phyloP scores from a whole-genome alignment of 2,113 vertebrate genomes.

The Meles meles region DNA sequence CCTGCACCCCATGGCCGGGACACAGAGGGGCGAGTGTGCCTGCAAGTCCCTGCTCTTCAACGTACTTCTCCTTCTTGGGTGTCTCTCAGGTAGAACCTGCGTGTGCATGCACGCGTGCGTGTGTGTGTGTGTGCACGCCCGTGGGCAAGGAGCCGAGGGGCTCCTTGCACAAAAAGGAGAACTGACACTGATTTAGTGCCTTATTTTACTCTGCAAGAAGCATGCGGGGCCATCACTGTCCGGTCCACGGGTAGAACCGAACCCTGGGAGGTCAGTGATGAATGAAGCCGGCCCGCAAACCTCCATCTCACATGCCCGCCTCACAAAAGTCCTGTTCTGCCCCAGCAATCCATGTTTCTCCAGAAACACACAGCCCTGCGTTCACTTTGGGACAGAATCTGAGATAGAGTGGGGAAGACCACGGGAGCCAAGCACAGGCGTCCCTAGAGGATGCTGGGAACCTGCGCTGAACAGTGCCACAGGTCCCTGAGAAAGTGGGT shows the following conservation, averaged over 20 bases:
- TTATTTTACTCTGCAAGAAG: neutral
- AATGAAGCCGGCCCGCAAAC: neutral
- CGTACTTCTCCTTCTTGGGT: neutral
- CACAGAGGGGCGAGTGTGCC: neutral
- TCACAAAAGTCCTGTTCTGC: neutral
- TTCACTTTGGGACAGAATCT: neutral
- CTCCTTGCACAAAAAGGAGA: neutral
- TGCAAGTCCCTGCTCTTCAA: neutral
- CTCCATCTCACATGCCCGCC: neutral
- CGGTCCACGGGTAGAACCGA: neutral
- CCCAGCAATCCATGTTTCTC: neutral
- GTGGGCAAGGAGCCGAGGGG: too few species aligned
- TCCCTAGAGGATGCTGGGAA: neutral
- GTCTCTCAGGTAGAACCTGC: neutral
- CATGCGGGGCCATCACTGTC: neutral
- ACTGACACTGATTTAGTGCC: neutral
- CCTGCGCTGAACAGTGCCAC: neutral
- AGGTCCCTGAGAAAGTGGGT: neutral
- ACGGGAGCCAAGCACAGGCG: neutral
- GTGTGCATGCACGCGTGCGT: neutral
- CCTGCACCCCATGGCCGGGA: neutral
- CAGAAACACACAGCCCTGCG: neutral
- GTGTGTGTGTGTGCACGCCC: fast-evolving
- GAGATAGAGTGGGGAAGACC: neutral
- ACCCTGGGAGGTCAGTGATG: neutral